Conservation (phyloP, 2,888 invertebrate genomes). For the Torymus tubicola region DNA sequence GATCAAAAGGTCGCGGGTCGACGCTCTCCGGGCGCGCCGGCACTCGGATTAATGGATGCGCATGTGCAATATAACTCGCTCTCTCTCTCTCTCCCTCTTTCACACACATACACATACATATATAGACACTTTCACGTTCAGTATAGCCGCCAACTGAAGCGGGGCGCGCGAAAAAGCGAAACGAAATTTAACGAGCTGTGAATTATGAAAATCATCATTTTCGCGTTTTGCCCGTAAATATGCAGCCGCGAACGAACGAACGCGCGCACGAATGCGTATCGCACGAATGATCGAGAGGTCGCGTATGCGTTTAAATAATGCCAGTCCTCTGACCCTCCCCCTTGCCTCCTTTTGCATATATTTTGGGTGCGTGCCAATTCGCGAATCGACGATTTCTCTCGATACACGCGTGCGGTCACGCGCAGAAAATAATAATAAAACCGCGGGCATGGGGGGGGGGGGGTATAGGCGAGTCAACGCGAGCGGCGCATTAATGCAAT, state of each 20-base stretch:
- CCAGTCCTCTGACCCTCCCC: not conserved
- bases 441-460: constrained; percentile 50
- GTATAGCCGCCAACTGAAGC: no score
- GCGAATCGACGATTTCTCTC: constrained; percentile 67
- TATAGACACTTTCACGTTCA: no score
- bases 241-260: not conserved
- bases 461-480: constrained; percentile 24
- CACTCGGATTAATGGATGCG: constrained; percentile 49
- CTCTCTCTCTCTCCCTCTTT: constrained; percentile 12
- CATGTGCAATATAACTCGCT: not conserved
- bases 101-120: no score
- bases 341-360: not conserved
- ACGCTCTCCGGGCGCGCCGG: not conserved
- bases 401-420: constrained; percentile 63
- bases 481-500: constrained; percentile 74
- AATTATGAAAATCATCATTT: constrained; percentile 74
- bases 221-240: constrained; percentile 36
- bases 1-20: constrained; percentile 43
- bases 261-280: not conserved
- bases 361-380: constrained; percentile 72
- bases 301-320: constrained; percentile 55
- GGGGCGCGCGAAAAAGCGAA: constrained; percentile 64
- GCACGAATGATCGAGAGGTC: constrained; percentile 35
- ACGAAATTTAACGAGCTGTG: constrained; percentile 72
- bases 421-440: constrained; percentile 69